Base-by-base conservation (phyloP, 2,797 vertebrate genomes). In the Spea hammondii region DNA sequence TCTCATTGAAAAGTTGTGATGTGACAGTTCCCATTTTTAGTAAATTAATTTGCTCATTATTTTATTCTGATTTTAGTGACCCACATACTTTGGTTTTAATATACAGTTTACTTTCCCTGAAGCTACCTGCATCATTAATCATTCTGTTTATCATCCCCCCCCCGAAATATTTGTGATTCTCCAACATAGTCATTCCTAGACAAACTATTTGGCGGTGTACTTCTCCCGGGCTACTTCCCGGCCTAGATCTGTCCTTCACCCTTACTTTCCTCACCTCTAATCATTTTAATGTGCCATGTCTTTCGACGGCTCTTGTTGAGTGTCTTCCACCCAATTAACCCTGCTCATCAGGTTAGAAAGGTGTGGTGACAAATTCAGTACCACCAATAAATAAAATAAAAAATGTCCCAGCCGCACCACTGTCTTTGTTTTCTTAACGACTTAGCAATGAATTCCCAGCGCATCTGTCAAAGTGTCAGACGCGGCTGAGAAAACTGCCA, bases 391-490 rank as follows among this genome's bases (percentile, higher is more conserved):
- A 62, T 62, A 62, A 62, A 32, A 4, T 70, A 54, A 80, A 64
- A 70, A 45, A 76, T 8, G 14, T 70, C 55, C 46, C 53, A 64
- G 62, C 50, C 72, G 71, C 70, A 12, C 54, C 48, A 65, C 46
- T 74, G 54, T 62, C 4, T 62, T 62, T 62, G 12, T 62, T 62
- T 14, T 76, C 72, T 77, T 81, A 67, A 77, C 70, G 49, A 60
- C 72, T 46, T 8, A 69, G 66, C 64, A 72, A 48, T 68, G 74
- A 81, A 76, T 81, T 76, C 79, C 74, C 79, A 68, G 69, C 65
- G 68, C 74, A 72, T 74, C 79, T 81, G 79, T 77, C 79, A 81
- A 81, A 53, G 74, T 81, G 79, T 81, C 79, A 77, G 69, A 81
- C 72, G 13, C 48, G 48, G 74, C 53, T 11, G 48, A 67, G 59